phyloP scores from a whole-genome alignment of 2,797 vertebrate species.

The Pteronotus mesoamericanus region DNA sequence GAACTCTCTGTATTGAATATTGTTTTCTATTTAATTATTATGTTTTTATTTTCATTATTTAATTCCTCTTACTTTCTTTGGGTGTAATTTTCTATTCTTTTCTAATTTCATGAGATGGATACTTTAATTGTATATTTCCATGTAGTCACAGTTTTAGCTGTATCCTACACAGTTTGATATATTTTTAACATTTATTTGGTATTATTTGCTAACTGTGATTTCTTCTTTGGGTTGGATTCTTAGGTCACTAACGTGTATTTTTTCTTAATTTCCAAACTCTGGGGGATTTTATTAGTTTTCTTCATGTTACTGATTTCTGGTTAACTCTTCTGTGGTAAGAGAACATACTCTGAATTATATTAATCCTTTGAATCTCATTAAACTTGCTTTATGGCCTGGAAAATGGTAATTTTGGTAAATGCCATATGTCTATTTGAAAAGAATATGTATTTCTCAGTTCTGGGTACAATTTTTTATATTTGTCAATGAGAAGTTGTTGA shows the following conservation, averaged over 20 bases:
- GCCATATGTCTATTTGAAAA: not conserved
- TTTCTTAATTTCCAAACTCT: not conserved
- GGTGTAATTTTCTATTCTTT: not conserved
- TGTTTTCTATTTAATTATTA: not conserved
- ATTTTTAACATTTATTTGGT: not conserved
- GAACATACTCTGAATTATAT: not conserved
- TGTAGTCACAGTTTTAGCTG: not conserved
- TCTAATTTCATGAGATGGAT: not conserved
- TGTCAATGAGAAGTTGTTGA: not conserved
- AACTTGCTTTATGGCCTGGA: not conserved
- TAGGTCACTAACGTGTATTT: not conserved
- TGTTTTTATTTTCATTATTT: conserved; percentile 11
- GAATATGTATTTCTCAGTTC: not conserved
- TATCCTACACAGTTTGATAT: not conserved
- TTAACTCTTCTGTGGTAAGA: not conserved
- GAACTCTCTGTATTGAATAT: not conserved
- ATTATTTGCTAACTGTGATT: not conserved
- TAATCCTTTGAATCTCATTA: not conserved
- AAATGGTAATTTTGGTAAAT: conserved; percentile 9
- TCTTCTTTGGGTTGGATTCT: not conserved
- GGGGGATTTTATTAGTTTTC: not conserved
- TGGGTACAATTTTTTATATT: not conserved
- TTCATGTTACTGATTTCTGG: not conserved
- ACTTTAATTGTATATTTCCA: not conserved
- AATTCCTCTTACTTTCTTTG: not conserved